A percentile compares a stretch with the other conserved stretches of the same genome.
These are phyloP conservation scores for Cybosia mesomella DNA, from an alignment of 2,888 invertebrate genomes.

Conservation along the genomic window DNA sequence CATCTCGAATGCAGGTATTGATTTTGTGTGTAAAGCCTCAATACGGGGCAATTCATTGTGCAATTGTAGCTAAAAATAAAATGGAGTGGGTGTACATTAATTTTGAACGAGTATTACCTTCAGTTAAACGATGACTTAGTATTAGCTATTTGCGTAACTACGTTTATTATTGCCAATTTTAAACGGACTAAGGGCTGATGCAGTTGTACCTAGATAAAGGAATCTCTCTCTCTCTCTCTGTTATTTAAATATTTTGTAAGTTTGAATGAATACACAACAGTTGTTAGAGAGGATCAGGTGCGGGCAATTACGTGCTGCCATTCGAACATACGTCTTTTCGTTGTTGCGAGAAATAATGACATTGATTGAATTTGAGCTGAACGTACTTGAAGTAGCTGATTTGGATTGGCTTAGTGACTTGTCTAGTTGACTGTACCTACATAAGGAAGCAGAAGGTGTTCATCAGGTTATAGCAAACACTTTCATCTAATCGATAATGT, in stretches of 20 bases:
- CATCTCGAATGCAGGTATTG: constrained; percentile 41
- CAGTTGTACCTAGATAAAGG: background rate
- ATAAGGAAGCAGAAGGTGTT: background rate
- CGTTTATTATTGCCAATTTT: background rate
- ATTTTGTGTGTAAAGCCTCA: constrained; percentile 30
- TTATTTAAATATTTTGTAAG: background rate
- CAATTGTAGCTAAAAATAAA: constrained; percentile 33
- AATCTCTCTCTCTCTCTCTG: background rate
- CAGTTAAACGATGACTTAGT: background rate
- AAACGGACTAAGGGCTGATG: background rate
- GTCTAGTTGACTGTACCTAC: background rate
- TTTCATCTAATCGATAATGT: no score
- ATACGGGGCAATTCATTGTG: constrained; percentile 1
- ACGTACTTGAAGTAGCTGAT: background rate
- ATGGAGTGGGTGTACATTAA: background rate
- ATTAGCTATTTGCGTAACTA: background rate
- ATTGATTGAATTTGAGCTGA: background rate
- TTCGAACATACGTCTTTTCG: background rate
- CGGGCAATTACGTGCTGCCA: background rate
- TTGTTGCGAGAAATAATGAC: background rate
- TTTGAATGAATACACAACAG: constrained; percentile 1
- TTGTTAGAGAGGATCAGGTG: background rate
- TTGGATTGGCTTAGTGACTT: background rate
- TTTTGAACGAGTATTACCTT: background rate
- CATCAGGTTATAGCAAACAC: no score